Evolutionary conservation across 2,888 invertebrate species (phyloP).

Genomic region (Parnassius smintheus): DNA sequence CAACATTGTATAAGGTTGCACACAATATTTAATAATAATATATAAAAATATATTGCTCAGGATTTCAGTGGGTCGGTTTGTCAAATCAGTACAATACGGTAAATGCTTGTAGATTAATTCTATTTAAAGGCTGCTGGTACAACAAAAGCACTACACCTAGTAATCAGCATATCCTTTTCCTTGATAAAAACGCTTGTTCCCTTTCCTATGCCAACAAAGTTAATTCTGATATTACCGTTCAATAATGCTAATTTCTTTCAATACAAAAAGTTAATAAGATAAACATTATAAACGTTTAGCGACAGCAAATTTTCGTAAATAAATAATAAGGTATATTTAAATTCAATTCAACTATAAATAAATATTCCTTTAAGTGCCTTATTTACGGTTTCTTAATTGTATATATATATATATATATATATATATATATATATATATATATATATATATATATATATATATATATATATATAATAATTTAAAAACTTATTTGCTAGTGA

Average conservation of each 20-base stretch:
- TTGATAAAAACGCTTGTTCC: conserved; percentile 44
- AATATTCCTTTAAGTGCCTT: conserved; percentile 49
- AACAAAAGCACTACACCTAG: conserved; percentile 36
- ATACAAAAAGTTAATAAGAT: conserved; percentile 28
- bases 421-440: too few relatives aligned
- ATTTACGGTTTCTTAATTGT: conserved; percentile 62
- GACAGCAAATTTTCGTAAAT: conserved; percentile 40
- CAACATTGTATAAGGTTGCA: conserved; percentile 69
- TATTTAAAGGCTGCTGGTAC: conserved; percentile 43
- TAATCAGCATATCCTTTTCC: conserved; percentile 29
- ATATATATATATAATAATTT: conserved; percentile 59
- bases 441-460: too few relatives aligned
- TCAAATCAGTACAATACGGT: conserved; percentile 68
- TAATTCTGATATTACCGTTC: conserved; percentile 10
- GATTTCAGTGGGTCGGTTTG: conserved; percentile 75
- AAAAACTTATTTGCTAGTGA: conserved; percentile 70
- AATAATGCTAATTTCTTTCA: conserved; percentile 31
- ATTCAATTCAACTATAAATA: conserved; percentile 38
- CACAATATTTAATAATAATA: conserved; percentile 71
- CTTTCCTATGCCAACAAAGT: conserved; percentile 41
- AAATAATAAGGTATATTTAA: conserved; percentile 39
- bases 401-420: too few relatives aligned
- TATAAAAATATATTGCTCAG: conserved; percentile 81
- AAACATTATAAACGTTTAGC: conserved; percentile 29
- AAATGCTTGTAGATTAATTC: conserved; percentile 47